Evolutionary conservation across 2,888 invertebrate genomes (phyloP), one percentile per base, ranked within the genome.

Genomic region (Alsophila aescularia): DNA sequence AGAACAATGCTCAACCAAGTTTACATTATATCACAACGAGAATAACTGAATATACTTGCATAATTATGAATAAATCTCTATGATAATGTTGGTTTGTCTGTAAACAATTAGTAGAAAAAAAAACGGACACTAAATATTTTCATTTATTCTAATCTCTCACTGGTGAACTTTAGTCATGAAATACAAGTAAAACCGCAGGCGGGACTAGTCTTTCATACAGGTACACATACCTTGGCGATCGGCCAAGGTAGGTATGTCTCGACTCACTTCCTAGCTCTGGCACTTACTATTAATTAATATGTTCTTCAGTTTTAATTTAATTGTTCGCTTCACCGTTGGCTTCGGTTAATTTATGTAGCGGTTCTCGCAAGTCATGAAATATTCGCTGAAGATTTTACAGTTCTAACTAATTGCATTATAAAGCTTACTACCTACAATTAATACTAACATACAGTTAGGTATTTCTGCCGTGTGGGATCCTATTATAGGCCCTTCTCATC

Each of bases 291-390:
- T n/a, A n/a, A n/a, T n/a, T n/a, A n/a, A n/a, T n/a, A n/a, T 58
- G 7, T 24, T 24, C 24, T 58, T 64, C 58, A 64, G 60, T 64
- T 60, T 59, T 55, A 27, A 45, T 60, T 60, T 64, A 64, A 64
- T 60, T 63, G 63, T 58, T 52, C 32, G 10, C 43, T 41, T 53
- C 60, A 52, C 57, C 52, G 57, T 45, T 48, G 29, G 48, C 48
- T 40, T 51, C 43, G 36, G 52, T 44, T 37, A 49, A 56, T 53
- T 27, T 12, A 6, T 16, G 49, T 58, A 62, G 60, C 60, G 62
- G 62, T 54, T 36, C 41, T 9, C 13, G 16, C 27, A 39, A 40
- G 51, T 44, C 21, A 43, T 47, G 31, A 36, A 40, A 34, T 12
- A 7, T 44, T 35, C n/a, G n/a, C n/a, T n/a, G n/a, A 24, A 12